phyloP scores from a whole-genome alignment of 2,113 vertebrate species.

The Alexandromys fortis region DNA sequence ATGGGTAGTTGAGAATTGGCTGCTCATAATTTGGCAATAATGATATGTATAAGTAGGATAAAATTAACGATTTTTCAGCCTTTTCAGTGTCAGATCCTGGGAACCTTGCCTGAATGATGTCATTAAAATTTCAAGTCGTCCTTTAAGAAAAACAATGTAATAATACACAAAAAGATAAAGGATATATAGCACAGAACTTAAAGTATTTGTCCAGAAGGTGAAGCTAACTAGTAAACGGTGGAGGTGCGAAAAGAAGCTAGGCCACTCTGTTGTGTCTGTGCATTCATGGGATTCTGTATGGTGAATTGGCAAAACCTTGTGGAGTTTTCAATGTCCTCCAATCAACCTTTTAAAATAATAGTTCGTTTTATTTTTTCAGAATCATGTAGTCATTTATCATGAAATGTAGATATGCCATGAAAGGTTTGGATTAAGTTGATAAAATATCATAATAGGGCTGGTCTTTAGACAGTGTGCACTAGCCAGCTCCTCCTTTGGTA shows the following conservation, averaged over 20 bases:
- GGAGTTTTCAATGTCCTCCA: neutral
- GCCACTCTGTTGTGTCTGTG: neutral
- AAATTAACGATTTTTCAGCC: conserved; percentile 8
- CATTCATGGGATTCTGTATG: neutral
- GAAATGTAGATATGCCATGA: neutral
- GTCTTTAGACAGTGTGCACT: neutral
- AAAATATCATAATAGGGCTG: neutral
- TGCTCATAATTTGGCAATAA: neutral
- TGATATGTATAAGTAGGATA: neutral
- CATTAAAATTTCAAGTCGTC: conserved; percentile 30
- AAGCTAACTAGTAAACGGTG: neutral
- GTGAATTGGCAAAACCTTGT: neutral
- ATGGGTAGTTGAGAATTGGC: neutral
- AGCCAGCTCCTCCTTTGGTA: conserved; percentile 22
- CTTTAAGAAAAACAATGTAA: neutral
- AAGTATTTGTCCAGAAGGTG: neutral
- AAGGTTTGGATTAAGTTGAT: neutral
- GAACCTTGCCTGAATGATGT: neutral
- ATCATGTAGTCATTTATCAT: neutral
- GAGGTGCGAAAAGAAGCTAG: neutral
- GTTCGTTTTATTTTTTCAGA: neutral
- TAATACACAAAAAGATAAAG: neutral
- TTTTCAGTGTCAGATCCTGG: neutral
- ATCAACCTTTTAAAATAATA: neutral
- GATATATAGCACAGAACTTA: neutral